Base-by-base conservation (phyloP, 2,113 vertebrate species). In the Capreolus pygargus region DNA sequence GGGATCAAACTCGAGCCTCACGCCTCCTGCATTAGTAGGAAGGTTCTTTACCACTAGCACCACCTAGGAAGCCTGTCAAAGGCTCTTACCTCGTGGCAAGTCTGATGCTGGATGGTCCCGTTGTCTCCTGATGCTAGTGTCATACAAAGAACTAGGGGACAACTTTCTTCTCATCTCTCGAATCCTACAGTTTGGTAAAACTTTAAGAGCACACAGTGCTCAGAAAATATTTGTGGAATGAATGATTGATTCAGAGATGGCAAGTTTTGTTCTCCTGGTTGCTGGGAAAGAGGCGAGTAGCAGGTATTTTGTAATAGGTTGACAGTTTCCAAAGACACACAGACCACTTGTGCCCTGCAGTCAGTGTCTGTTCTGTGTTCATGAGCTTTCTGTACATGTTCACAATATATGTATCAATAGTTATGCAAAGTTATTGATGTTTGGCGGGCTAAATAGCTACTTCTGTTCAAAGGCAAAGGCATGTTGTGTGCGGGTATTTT, bases 371-470 rank as follows among this genome's bases (percentile, higher is more conserved):
- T 45, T 55, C 64, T 25, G n/a, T 52, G 39, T 47, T 36, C 7
- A 3, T 16, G 52, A 86, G 85, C 39, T 85, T 21, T 52, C 7
- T 33, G 33, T 87, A 1, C 39, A 2, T 43, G 78, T 91, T 93
- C 2, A 0, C 60, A 84, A 76, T 33, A 11, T 36, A 55, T 1
- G 45, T 47, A 78, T 91, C 96, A 95, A 55, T n/a, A 45, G 86
- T 89, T 54, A 57, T 43, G 4, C 33, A 11, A 45, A 88, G 43
- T 81, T 85, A 64, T 19, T 76, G 1, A 14, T 74, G 92, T 97
- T 98, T 97, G 97, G 97, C 93, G 83, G 97, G 98, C 94, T 89
- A 55, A 52, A 52, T 39, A 78, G 81, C 94, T 85, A 13, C 95
- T 91, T 84, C 86, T 93, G 86, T 95, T 97, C 94, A 94, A 96